Percentiles rank a stretch among this genome's conserved stretches.
phyloP scores from a whole-genome alignment of 2,113 vertebrate species.

The Arvicanthis niloticus region DNA sequence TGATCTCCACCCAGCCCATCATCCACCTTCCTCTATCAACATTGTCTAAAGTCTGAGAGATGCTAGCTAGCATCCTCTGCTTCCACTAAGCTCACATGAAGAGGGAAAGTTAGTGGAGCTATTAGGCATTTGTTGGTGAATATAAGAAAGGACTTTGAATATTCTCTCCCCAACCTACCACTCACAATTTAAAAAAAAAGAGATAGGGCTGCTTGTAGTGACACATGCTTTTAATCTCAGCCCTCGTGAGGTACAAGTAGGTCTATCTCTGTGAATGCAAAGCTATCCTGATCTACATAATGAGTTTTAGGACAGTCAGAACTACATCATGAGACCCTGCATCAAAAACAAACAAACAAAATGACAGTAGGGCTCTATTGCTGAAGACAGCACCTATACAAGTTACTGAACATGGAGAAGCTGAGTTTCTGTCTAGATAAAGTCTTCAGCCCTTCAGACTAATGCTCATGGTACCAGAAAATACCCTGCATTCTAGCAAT shows the following conservation, averaged over 20 bases:
- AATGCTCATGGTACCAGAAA: background rate
- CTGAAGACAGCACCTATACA: background rate
- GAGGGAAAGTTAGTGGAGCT: background rate
- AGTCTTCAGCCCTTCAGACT: background rate
- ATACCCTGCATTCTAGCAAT: background rate
- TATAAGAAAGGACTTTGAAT: background rate
- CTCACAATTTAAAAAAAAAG: background rate
- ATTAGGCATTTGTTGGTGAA: constrained; percentile 5
- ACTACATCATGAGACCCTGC: background rate
- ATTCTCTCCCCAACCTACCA: background rate
- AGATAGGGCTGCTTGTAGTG: background rate
- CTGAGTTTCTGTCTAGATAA: background rate
- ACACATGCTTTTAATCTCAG: background rate
- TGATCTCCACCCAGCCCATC: background rate
- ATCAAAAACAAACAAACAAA: background rate
- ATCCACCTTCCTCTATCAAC: background rate
- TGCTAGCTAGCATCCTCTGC: background rate
- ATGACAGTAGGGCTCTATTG: background rate
- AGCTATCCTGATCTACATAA: background rate
- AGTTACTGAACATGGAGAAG: background rate
- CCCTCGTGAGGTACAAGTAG: background rate
- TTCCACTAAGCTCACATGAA: background rate
- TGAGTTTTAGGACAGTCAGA: background rate
- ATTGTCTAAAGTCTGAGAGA: background rate
- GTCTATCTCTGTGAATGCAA: background rate